These are phyloP conservation scores for Telmatochromis bifrenatus DNA, from an alignment of 2,113 vertebrate genomes.

Conservation along the genomic window DNA sequence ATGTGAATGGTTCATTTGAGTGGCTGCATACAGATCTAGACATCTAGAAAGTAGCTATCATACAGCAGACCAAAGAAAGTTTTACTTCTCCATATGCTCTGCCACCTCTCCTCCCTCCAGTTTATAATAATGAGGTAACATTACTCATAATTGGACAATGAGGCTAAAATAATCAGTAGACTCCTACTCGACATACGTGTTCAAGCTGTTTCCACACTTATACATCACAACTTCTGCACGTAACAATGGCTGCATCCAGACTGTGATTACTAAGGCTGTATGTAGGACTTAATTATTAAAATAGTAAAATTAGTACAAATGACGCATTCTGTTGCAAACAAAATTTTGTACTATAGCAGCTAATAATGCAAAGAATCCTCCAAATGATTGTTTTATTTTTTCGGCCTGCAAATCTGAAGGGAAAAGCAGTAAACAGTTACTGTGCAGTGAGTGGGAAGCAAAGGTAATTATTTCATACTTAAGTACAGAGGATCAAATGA, in stretches of 20 bases:
- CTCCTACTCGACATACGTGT: conserved; percentile 44
- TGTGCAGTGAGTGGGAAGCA: neutral
- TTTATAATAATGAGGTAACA: neutral
- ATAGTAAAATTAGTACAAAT: conserved; percentile 1
- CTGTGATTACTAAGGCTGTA: neutral
- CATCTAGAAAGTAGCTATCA: neutral
- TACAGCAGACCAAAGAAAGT: neutral
- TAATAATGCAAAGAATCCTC: neutral
- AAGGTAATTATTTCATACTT: neutral
- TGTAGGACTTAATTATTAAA: neutral
- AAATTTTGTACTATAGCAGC: neutral
- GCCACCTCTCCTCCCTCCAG: neutral
- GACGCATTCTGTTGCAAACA: neutral
- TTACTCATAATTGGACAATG: conserved; percentile 29
- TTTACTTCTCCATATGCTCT: neutral
- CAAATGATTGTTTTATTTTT: neutral
- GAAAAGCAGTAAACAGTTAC: neutral
- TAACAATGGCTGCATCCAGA: neutral
- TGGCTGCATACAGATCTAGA: neutral
- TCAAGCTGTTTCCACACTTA: conserved; percentile 3
- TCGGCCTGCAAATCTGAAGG: neutral
- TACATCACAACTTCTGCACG: neutral
- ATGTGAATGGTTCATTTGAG: neutral
- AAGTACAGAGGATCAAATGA: neutral
- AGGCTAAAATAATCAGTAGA: neutral